Evolutionary conservation across 2,797 vertebrate species (phyloP), one percentile per base, ranked within the genome.

Genomic region (Poecile montanus): DNA sequence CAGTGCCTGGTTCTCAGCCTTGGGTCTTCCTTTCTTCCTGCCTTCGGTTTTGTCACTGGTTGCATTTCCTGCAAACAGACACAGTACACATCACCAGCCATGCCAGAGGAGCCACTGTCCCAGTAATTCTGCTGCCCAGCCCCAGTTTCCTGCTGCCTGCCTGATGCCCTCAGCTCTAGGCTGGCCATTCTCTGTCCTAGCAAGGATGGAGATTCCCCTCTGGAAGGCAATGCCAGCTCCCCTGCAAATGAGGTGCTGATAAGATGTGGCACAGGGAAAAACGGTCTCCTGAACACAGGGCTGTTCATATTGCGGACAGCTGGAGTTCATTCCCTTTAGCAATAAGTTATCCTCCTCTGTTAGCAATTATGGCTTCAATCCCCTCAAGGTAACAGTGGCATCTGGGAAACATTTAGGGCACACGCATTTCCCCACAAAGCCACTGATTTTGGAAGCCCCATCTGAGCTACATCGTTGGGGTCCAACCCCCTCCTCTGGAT

Each of bases 1-100:
- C 89, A 99, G 98, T 2, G 99, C 99, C 96, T 99, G 99, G 96
- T 98, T 98, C 93, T 99, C 99, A 4, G 98, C 98, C 97, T 99
- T 99, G 45, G 98, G 98, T 84, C 98, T 98, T 92, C 99, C 99
- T 98, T 99, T 99, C 97, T 98, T 99, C 97, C 98, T 99, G 72
- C 98, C 98, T 97, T 99, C 99, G 2, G 98, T 97, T 97, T 97
- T 98, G 93, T 99, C 98, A 74, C 98, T 98, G 97, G 98, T 98
- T 90, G 98, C 95, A 87, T 98, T 97, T 98, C 98, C 99, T 98
- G 96, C 77, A 88, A 93, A 93, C 66, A 96, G 93, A 97, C 17
- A 61, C 34, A 78, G 65, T 1, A 7, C 56, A 40, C 1, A 4
- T 88, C 72, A 65, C 40, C 47, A 12, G 4, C 23, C 0, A 0